A percentile compares a stretch with the other conserved stretches of the same genome.
Evolutionary conservation across 1,140 invertebrate species (phyloP).

Genomic region (Drosophila malerkotliana): DNA sequence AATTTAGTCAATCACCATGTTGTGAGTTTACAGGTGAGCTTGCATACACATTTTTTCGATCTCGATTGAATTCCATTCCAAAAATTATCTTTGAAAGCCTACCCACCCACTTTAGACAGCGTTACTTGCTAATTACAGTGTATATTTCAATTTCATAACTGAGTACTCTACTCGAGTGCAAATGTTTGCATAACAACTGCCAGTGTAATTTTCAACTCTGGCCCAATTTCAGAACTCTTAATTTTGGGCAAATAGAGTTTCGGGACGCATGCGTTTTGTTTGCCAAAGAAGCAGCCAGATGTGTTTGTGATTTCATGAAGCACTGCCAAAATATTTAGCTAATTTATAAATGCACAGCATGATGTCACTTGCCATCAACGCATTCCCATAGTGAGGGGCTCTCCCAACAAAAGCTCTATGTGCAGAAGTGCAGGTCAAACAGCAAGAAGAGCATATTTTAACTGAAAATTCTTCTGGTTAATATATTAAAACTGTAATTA

Average conservation of each 20-base stretch:
- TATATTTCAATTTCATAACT: conserved; percentile 8
- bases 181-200: conserved; percentile 55
- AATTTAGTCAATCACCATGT: conserved; percentile 1
- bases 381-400: conserved; percentile 14
- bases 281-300: conserved; percentile 8
- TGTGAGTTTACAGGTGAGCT: not conserved
- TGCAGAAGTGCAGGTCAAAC: conserved; percentile 55
- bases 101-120: conserved; percentile 40
- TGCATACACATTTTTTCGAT: not conserved
- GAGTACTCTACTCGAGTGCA: conserved; percentile 14
- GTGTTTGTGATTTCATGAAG: not conserved
- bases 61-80: not conserved
- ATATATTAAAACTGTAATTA: not conserved
- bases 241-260: conserved; percentile 58
- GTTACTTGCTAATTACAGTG: conserved; percentile 58
- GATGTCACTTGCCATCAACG: conserved; percentile 3
- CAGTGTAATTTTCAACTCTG: conserved; percentile 28
- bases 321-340: conserved; percentile 69
- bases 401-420: conserved; percentile 39
- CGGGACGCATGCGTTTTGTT: conserved; percentile 40
- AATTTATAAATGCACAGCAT: conserved; percentile 65
- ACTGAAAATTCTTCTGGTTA: not conserved
- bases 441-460: conserved; percentile 16
- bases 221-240: conserved; percentile 31
- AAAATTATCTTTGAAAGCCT: not conserved